Base-by-base conservation (phyloP, 2,797 vertebrate genomes). In the Poeciliopsis infans region DNA sequence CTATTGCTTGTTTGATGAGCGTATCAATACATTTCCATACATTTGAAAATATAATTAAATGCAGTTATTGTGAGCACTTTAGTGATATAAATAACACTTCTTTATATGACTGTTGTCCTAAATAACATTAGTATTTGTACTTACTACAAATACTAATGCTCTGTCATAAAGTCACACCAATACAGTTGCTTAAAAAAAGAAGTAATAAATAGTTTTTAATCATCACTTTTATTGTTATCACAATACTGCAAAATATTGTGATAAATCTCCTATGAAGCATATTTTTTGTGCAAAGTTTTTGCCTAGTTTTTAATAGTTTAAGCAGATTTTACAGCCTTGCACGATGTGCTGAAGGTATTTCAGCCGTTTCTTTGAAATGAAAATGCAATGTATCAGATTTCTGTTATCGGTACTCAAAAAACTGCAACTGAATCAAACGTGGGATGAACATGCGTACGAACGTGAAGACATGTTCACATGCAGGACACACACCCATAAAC, bases 401-500 rank as follows among this genome's bases (percentile, higher is more conserved):
- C 64, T 79, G 75, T 46, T 79, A 77, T 87, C 57, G 74, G 64
- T 6, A 2, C 72, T 79, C 83, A 51, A 86, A 87, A 74, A 74
- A 59, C 23, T 20, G 57, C 47, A 77, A 87, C 71, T 53, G 82
- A 88, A 85, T 39, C 77, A 61, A 78, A 85, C 36, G 49, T 82
- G 13, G 74, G 57, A 85, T 82, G 66, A 83, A 86, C 78, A 80
- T 77, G 78, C 83, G 83, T 90, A 89, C 75, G 84, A 78, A 88
- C 72, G 83, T 84, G 77, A 76, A 85, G 66, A 87, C 87, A 89
- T 81, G 73, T 87, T 81, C 82, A 57, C 13, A 84, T 28, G 53
- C 80, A 61, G 41, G 36, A 83, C 75, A 75, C 75, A 75, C 51
- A 72, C 79, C 51, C 74, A 79, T 74, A 64, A 81, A 83, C 82